These are phyloP conservation scores for Drosophila tsacasi DNA, from an alignment of 1,140 invertebrate species.

Conservation along the genomic window DNA sequence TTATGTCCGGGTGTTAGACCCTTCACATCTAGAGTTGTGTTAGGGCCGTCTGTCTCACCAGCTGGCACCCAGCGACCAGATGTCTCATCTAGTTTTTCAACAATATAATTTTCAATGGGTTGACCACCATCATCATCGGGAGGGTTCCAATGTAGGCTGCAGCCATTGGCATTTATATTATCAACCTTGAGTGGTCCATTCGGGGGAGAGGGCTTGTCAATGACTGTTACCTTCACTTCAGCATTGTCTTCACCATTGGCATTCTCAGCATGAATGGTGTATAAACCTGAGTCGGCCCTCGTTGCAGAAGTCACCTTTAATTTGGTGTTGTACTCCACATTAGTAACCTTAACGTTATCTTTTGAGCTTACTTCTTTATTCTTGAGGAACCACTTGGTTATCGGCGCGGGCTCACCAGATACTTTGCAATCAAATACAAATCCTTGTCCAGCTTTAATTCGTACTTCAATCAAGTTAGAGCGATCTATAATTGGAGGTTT, in stretches of 20 bases:
- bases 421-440: conserved; percentile 88
- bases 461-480: conserved; percentile 92
- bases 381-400: conserved; percentile 93
- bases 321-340: conserved; percentile 95
- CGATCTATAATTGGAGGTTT: conserved; percentile 97
- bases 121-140: conserved; percentile 96
- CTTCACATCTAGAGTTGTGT: conserved; percentile 90
- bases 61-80: conserved; percentile 97
- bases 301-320: conserved; percentile 94
- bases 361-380: conserved; percentile 90
- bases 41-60: conserved; percentile 93
- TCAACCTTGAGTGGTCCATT: conserved; percentile 94
- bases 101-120: conserved; percentile 95
- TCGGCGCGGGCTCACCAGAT: conserved; percentile 97
- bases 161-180: conserved; percentile 92
- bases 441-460: conserved; percentile 95
- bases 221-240: conserved; percentile 95
- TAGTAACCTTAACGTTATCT: conserved; percentile 90
- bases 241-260: conserved; percentile 96
- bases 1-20: conserved; percentile 95
- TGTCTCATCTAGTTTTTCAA: conserved; percentile 97
- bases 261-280: conserved; percentile 97
- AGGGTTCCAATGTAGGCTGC: conserved; percentile 92
- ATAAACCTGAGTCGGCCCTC: conserved; percentile 95
- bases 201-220: conserved; percentile 96